These are phyloP conservation scores for Octomys mimax DNA, from an alignment of 2,797 vertebrate genomes.

Conservation along the genomic window DNA sequence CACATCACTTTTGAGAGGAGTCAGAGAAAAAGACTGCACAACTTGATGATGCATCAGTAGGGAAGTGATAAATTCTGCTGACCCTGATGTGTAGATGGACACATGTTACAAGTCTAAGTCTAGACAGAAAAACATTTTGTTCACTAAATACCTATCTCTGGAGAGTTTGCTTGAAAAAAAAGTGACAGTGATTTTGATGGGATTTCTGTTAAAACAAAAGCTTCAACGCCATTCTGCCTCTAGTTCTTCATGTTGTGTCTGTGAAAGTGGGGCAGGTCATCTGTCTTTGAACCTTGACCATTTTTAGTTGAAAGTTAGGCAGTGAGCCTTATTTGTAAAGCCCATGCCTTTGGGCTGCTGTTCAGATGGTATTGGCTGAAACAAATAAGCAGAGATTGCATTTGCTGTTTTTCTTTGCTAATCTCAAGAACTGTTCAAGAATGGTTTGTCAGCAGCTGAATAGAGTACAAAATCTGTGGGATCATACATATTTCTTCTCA, in stretches of 20 bases:
- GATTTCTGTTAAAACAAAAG: constrained; percentile 69
- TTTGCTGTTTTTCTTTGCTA: constrained; percentile 89
- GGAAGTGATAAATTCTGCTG: background rate
- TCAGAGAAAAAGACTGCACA: background rate
- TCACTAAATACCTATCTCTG: constrained; percentile 66
- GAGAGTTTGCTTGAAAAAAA: background rate
- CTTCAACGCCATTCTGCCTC: constrained; percentile 37
- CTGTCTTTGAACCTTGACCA: constrained; percentile 91
- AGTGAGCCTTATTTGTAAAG: constrained; percentile 89
- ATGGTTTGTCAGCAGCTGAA: constrained; percentile 89
- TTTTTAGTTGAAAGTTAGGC: constrained; percentile 83
- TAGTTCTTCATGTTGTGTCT: constrained; percentile 51
- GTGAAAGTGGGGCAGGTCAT: constrained; percentile 86
- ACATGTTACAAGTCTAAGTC: background rate
- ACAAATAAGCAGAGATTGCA: constrained; percentile 93
- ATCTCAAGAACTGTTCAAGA: constrained; percentile 86
- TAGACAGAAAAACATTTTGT: constrained; percentile 15
- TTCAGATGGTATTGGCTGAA: constrained; percentile 94
- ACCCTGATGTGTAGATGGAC: background rate
- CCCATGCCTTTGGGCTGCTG: constrained; percentile 90
- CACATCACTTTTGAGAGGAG: background rate
- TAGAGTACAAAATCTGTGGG: constrained; percentile 63
- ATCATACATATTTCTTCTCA: constrained; percentile 44
- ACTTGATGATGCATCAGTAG: background rate
- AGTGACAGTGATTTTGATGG: constrained; percentile 68